These are phyloP conservation scores for Eupleurogrammus muticus DNA, from an alignment of 2,797 vertebrate species.

Conservation along the genomic window DNA sequence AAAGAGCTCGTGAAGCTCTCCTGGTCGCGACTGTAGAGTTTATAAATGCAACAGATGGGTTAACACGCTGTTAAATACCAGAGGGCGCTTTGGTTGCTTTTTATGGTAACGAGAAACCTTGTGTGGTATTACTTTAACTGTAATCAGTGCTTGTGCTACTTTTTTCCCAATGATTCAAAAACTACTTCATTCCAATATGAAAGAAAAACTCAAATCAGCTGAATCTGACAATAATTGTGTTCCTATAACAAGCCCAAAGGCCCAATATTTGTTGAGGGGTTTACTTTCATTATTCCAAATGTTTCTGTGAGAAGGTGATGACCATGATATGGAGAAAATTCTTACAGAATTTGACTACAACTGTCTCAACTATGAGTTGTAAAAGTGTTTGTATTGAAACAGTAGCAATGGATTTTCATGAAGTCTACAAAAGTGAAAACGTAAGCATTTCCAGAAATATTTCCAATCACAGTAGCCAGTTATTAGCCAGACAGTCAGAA, in stretches of 20 bases:
- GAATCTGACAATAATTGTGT: no score
- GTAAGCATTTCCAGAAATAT: slow-evolving; percentile 2
- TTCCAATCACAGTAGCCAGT: neutral
- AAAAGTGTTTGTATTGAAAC: neutral
- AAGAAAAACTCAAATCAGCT: no score
- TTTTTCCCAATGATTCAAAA: no score
- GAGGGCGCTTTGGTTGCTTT: slow-evolving; percentile 32
- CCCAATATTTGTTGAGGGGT: no score
- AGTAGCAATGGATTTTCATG: neutral
- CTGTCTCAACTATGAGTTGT: neutral
- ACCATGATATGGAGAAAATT: neutral
- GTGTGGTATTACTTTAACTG: slow-evolving; percentile 1
- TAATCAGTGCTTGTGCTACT: neutral
- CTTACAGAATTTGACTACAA: neutral
- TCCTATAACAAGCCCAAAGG: no score
- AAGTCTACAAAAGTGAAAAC: neutral
- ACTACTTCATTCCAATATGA: neutral
- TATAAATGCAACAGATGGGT: slow-evolving; percentile 53
- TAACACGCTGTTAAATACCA: slow-evolving; percentile 53
- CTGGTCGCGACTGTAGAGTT: slow-evolving; percentile 47
- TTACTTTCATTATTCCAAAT: no score
- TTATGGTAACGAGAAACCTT: slow-evolving; percentile 21
- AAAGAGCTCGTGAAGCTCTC: slow-evolving; percentile 41
- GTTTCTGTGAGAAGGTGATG: no score
- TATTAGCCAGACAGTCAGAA: neutral